These are phyloP conservation scores for Murina feae DNA, from an alignment of 2,113 vertebrate genomes.

Conservation along the genomic window DNA sequence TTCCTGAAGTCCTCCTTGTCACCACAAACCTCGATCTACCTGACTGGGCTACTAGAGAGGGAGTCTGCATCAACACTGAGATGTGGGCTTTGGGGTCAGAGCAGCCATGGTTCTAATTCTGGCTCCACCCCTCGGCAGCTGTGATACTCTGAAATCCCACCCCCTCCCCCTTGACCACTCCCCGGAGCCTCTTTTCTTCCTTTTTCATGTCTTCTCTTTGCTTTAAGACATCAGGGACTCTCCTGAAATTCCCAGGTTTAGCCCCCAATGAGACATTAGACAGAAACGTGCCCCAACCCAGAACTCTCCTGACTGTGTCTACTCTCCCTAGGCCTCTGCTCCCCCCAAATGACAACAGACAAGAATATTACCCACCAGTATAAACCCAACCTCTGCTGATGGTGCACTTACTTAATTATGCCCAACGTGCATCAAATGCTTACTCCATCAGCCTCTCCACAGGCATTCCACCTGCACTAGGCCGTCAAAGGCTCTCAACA, in stretches of 20 bases:
- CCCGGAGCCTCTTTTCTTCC: neutral
- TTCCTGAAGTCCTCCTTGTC: neutral
- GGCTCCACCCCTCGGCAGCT: neutral
- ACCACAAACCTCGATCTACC: slow-evolving; percentile 2
- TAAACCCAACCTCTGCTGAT: neutral
- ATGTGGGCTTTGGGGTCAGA: neutral
- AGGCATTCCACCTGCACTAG: neutral
- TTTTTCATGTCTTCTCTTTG: neutral
- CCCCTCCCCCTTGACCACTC: neutral
- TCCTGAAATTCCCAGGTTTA: neutral
- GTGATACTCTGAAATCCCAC: neutral
- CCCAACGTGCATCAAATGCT: neutral
- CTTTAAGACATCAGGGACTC: neutral
- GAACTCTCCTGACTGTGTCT: neutral
- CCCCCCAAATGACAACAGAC: neutral
- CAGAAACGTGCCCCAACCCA: neutral
- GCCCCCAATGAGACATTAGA: neutral
- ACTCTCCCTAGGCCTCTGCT: neutral
- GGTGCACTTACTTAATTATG: neutral
- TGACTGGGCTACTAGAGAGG: neutral
- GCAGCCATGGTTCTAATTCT: neutral
- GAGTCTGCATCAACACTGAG: neutral
- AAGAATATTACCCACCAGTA: neutral
- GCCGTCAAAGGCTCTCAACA: neutral
- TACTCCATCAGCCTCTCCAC: neutral